phyloP scores from a whole-genome alignment of 1,140 invertebrate species.

The Caenorhabditis brenneri region DNA sequence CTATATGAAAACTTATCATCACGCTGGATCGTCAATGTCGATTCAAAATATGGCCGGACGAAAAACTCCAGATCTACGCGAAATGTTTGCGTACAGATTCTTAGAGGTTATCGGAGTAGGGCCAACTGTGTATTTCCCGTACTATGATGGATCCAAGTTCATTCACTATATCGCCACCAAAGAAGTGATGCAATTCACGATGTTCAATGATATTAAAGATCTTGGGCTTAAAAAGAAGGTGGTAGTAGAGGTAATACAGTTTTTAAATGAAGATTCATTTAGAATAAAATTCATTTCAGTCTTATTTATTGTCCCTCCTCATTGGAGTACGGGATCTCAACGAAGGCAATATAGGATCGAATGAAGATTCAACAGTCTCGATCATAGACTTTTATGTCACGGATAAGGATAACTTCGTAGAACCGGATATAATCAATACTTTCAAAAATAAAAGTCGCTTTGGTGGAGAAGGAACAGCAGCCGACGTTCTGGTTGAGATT shows the following conservation, averaged over 20 bases:
- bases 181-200: constrained; percentile 29
- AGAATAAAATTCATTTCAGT: not conserved
- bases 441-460: not conserved
- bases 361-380: not conserved
- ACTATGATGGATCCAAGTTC: constrained; percentile 28
- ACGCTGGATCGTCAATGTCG: constrained; percentile 38
- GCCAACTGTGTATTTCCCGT: constrained; percentile 43
- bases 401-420: not conserved
- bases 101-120: constrained; percentile 37
- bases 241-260: constrained; percentile 45
- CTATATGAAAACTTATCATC: constrained; percentile 45
- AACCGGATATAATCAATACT: not conserved
- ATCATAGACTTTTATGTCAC: not conserved
- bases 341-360: not conserved
- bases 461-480: not conserved
- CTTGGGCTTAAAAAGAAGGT: constrained; percentile 37
- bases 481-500: not conserved
- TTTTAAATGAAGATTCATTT: not conserved
- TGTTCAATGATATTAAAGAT: constrained; percentile 10
- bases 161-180: constrained; percentile 25
- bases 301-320: not conserved
- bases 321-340: not conserved
- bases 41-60: constrained; percentile 14
- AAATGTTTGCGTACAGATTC: constrained; percentile 45
- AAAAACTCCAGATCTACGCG: constrained; percentile 37